Evolutionary conservation across 2,113 vertebrate genomes (phyloP).

Genomic region (Todiramphus chloris): DNA sequence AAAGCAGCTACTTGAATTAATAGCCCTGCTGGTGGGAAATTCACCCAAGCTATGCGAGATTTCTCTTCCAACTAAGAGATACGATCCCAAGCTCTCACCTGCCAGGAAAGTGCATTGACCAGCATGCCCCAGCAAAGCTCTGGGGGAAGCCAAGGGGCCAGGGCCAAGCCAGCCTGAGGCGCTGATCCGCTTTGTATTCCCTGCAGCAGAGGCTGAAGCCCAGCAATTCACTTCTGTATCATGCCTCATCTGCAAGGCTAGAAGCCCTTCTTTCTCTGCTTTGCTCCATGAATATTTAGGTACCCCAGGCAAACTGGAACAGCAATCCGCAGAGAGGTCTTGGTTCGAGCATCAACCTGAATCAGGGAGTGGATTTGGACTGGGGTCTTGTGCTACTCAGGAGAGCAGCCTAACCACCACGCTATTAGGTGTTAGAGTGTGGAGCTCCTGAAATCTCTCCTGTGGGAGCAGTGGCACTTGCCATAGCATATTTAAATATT

Average conservation of each 20-base stretch:
- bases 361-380: neutral
- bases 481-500: conserved; percentile 64
- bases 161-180: neutral
- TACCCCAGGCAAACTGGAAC: conserved; percentile 5
- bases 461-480: conserved; percentile 55
- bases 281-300: conserved; percentile 44
- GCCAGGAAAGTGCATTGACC: neutral
- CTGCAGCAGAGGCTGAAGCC: neutral
- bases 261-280: neutral
- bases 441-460: conserved; percentile 19
- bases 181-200: neutral
- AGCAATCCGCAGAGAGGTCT: neutral
- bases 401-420: neutral
- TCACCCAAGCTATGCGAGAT: neutral
- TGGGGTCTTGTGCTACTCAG: neutral
- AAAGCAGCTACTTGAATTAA: neutral
- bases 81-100: accelerated
- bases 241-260: accelerated
- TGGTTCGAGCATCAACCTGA: neutral
- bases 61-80: neutral
- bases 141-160: neutral
- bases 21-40: neutral
- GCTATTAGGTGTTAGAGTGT: neutral
- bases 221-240: neutral
- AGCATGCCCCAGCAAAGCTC: neutral